Evolutionary conservation across 2,797 vertebrate genomes (phyloP).

Genomic region (Coranthus polyacanthus): DNA sequence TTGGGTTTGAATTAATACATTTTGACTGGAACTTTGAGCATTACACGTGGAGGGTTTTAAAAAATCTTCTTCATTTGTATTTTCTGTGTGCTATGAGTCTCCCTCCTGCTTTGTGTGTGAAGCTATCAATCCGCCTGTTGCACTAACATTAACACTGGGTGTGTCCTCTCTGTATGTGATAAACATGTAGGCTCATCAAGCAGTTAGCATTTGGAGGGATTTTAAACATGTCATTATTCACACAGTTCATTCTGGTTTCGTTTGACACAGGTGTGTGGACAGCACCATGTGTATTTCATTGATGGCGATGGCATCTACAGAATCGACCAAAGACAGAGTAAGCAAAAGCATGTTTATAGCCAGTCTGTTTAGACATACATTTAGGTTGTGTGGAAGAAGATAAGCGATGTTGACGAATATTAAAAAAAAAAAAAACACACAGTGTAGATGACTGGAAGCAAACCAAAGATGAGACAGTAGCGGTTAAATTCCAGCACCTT

Average conservation of each 20-base stretch:
- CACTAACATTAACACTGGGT: not conserved
- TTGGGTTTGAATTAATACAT: not conserved
- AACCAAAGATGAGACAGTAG: not conserved
- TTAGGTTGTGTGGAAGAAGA: no score
- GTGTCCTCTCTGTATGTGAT: not conserved
- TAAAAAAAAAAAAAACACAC: no score
- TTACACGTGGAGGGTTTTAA: no score
- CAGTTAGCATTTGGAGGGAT: not conserved
- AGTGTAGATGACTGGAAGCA: not conserved
- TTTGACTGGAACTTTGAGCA: not conserved
- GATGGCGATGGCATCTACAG: conserved; percentile 89
- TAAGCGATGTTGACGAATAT: no score
- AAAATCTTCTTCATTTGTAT: no score
- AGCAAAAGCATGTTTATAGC: conserved; percentile 30
- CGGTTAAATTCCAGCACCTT: not conserved
- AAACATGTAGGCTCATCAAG: not conserved
- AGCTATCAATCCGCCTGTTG: no score
- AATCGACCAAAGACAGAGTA: conserved; percentile 86
- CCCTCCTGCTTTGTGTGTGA: no score
- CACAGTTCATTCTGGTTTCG: conserved; percentile 19
- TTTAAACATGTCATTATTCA: not conserved
- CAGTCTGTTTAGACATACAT: not conserved
- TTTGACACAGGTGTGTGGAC: conserved; percentile 84
- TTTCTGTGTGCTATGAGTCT: no score
- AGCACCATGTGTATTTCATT: conserved; percentile 88